phyloP scores from a whole-genome alignment of 1,140 invertebrate genomes.

The Euschistus heros region DNA sequence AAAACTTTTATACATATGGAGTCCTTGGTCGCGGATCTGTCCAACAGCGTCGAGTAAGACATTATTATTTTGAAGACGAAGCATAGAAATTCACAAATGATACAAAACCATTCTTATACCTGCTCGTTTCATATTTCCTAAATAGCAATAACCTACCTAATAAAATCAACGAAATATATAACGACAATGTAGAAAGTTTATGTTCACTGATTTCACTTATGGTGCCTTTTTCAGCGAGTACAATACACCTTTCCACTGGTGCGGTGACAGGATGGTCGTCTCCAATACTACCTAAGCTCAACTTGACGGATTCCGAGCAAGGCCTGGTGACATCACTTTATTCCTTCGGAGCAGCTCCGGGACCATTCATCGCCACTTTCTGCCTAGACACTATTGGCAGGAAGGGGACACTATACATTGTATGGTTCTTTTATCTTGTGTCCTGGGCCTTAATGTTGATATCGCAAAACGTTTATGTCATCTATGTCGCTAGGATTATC shows the following conservation, averaged over 20 bases:
- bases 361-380: slow-evolving; percentile 8
- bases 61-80: too few relatives aligned
- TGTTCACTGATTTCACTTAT: too few relatives aligned
- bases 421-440: neutral
- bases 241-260: slow-evolving; percentile 11
- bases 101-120: too few relatives aligned
- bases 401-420: neutral
- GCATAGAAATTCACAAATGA: too few relatives aligned
- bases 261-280: slow-evolving; percentile 12
- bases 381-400: slow-evolving; percentile 2
- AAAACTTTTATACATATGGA: too few relatives aligned
- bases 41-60: too few relatives aligned
- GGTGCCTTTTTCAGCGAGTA: too few relatives aligned
- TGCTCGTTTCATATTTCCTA: too few relatives aligned
- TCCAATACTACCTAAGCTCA: slow-evolving; percentile 15
- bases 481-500: slow-evolving; percentile 15
- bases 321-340: slow-evolving; percentile 11
- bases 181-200: too few relatives aligned
- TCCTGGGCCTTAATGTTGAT: slow-evolving; percentile 15
- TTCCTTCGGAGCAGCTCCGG: slow-evolving; percentile 2
- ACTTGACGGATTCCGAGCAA: neutral
- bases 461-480: neutral
- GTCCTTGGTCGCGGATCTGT: too few relatives aligned
- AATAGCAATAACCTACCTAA: too few relatives aligned
- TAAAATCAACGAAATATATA: too few relatives aligned